These are phyloP conservation scores for Orgyia antiqua DNA, from an alignment of 2,888 invertebrate species.

Conservation along the genomic window DNA sequence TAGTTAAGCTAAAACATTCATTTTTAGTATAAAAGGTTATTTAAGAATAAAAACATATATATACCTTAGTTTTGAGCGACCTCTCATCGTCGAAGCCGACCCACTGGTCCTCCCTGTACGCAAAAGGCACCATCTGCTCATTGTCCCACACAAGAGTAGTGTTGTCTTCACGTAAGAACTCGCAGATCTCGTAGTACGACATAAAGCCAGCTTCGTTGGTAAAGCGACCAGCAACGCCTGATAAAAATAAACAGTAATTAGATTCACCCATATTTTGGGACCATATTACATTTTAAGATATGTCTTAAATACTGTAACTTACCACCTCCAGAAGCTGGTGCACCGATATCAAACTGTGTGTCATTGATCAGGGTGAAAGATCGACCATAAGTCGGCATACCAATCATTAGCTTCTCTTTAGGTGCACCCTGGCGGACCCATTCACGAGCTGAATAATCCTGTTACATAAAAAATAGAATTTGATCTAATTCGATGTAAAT, in stretches of 20 bases:
- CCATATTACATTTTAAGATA: neutral
- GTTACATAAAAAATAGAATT: slow-evolving; percentile 5
- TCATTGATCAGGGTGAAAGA: slow-evolving; percentile 92
- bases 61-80: slow-evolving; percentile 92
- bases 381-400: slow-evolving; percentile 96
- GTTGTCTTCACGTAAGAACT: slow-evolving; percentile 92
- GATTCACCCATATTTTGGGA: too few species aligned
- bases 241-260: neutral
- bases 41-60: neutral
- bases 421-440: slow-evolving; percentile 97
- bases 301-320: slow-evolving; percentile 26
- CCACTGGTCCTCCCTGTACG: slow-evolving; percentile 94
- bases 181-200: slow-evolving; percentile 96
- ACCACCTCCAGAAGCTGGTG: slow-evolving; percentile 93
- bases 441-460: slow-evolving; percentile 93
- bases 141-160: slow-evolving; percentile 97
- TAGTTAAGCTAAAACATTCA: too few species aligned
- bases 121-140: slow-evolving; percentile 97
- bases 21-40: too few species aligned
- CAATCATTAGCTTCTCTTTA: slow-evolving; percentile 95
- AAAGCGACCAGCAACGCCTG: slow-evolving; percentile 86
- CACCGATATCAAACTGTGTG: slow-evolving; percentile 94
- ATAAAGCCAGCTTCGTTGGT: slow-evolving; percentile 96
- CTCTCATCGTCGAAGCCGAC: slow-evolving; percentile 96
- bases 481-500: too few species aligned